Evolutionary conservation across 1,140 invertebrate genomes (phyloP), one percentile per base, ranked within the genome.

Genomic region (Heliconius melpomene): DNA sequence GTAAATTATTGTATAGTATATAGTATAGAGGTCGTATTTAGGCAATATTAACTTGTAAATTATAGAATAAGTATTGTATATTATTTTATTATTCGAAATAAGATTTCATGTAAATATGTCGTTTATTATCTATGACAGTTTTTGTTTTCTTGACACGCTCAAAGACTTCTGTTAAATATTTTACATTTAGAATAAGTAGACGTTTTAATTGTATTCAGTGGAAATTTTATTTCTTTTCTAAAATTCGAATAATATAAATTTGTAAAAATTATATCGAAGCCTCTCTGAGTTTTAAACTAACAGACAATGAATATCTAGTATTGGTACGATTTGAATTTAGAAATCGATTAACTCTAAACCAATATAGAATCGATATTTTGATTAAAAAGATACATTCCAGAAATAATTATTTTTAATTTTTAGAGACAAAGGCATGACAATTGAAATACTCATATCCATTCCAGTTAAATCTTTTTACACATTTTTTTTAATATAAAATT

Each of bases 1-100:
- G 93, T 94, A 94, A 94, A 94, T 93, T 92, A 91, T 92, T 94
- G 93, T 94, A 94, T 77, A 87, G 60, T 26, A 66, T 92, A 92
- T 93, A 92, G 80, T 83, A 66, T 92, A 91, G 88, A 86, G 87
- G 88, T 89, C 89, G 90, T 92, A 89, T 82, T 88, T 91, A 93
- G 89, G 81, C 80, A 85, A 78, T 82, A 85, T 85, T 86, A 81
- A 80, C 79, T 76, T 93, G 89, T 93, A 93, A 86, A 93, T 93
- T 91, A 78, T 90, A 90, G 86, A 79, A 66, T 90, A 92, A 88
- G 86, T 82, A 84, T 84, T 91, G 89, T 93, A 92, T 90, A 88
- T 78, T 81, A 78, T 81, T 81, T 88, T 91, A 90, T 88, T 89
- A 77, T 86, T 86, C 82, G 87, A 88, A 88, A 89, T 90, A 93